Conservation (phyloP, 2,797 vertebrate genomes). For the Eulemur rubriventer region DNA sequence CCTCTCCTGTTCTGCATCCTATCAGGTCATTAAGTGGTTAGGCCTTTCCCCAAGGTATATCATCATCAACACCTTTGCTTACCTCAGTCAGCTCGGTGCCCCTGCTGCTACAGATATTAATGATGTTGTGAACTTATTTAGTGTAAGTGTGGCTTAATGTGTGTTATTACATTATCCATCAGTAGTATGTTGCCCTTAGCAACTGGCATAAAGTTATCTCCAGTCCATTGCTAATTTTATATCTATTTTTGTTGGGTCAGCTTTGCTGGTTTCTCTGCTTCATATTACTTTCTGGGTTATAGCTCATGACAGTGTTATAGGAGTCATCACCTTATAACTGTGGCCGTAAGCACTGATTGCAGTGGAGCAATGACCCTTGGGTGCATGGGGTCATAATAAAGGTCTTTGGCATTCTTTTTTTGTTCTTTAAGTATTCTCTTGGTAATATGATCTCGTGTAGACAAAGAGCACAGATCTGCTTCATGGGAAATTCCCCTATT, state of each 20-base stretch:
- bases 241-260: conserved; percentile 58
- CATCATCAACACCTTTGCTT: conserved; percentile 68
- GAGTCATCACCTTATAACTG: background rate
- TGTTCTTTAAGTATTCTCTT: background rate
- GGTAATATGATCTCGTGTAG: background rate
- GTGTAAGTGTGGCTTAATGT: conserved; percentile 41
- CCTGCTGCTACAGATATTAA: conserved; percentile 77
- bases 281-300: conserved; percentile 49
- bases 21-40: conserved; percentile 38
- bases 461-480: background rate
- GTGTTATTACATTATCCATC: conserved; percentile 62
- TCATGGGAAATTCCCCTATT: background rate
- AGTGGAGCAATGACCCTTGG: background rate
- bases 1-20: background rate
- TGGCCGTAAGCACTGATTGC: background rate
- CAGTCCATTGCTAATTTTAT: conserved; percentile 54
- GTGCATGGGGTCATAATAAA: background rate
- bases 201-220: conserved; percentile 49
- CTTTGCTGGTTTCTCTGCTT: conserved; percentile 63
- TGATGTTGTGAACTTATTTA: conserved; percentile 70
- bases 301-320: background rate
- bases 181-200: conserved; percentile 33
- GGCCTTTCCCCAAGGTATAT: conserved; percentile 50
- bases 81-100: conserved; percentile 68
- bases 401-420: background rate